Percentiles rank a stretch among this genome's conserved stretches.
Evolutionary conservation across 2,888 invertebrate genomes (phyloP).

Genomic region (Globia sparganii): DNA sequence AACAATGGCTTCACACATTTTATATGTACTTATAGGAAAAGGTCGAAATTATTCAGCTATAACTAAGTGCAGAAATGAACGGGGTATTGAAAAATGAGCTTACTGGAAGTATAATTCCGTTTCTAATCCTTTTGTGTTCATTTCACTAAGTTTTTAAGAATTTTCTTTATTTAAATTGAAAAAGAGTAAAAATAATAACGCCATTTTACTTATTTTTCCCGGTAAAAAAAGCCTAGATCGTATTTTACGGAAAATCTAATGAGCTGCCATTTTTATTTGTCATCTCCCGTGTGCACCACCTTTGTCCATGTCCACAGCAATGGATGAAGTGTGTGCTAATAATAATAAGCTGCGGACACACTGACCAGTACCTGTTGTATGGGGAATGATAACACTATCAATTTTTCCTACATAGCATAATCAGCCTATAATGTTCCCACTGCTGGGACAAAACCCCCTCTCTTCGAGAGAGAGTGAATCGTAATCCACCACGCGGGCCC

Average conservation of each 20-base stretch:
- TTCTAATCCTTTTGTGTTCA: slow-evolving; percentile 7
- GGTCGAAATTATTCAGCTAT: slow-evolving; percentile 33
- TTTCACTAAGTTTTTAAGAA: not conserved
- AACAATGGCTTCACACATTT: slow-evolving; percentile 51
- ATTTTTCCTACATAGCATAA: too few species aligned
- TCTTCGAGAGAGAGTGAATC: too few species aligned
- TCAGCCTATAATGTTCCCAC: too few species aligned
- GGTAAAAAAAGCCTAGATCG: not conserved
- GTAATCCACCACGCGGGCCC: too few species aligned
- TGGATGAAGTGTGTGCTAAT: not conserved
- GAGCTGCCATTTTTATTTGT: not conserved
- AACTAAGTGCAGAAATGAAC: not conserved
- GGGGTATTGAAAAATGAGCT: not conserved
- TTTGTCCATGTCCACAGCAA: not conserved
- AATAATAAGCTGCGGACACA: not conserved
- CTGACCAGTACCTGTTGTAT: not conserved
- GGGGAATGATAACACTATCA: not conserved
- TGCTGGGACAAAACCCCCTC: too few species aligned
- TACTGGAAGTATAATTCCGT: not conserved
- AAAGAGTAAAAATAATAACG: not conserved
- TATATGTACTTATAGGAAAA: slow-evolving; percentile 1
- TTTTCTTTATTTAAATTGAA: not conserved
- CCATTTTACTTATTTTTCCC: not conserved
- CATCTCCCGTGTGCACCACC: not conserved
- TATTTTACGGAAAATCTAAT: slow-evolving; percentile 11